phyloP scores from a whole-genome alignment of 2,113 vertebrate genomes.

The Colinus virginianus region DNA sequence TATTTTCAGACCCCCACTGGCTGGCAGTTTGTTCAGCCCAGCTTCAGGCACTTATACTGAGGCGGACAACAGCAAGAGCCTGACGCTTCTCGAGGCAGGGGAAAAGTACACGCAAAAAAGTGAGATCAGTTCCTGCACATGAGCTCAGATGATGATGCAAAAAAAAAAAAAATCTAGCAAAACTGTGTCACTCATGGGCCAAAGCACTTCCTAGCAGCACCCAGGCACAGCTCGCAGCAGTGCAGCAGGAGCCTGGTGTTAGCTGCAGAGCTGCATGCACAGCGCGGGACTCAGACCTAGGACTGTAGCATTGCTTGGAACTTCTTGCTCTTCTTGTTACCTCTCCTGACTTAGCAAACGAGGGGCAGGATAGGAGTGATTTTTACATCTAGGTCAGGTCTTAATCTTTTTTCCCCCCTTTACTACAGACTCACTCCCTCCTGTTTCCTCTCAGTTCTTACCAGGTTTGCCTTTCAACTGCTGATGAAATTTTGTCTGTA shows the following conservation, averaged over 20 bases:
- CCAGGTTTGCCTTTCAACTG: background rate
- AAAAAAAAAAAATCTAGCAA: background rate
- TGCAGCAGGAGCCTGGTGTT: background rate
- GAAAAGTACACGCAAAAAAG: background rate
- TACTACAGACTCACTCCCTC: background rate
- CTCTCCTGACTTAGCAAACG: background rate
- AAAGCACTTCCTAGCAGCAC: background rate
- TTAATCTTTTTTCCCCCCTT: background rate
- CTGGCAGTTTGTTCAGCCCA: background rate
- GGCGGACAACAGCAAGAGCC: background rate
- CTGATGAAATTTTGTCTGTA: background rate
- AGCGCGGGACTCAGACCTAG: background rate
- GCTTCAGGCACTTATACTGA: background rate
- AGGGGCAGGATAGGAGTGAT: background rate
- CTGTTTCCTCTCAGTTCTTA: background rate
- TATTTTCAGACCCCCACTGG: constrained; percentile 22
- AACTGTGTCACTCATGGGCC: background rate
- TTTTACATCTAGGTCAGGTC: constrained; percentile 32
- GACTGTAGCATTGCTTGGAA: background rate
- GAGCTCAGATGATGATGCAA: background rate
- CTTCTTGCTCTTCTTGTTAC: background rate
- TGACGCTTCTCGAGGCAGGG: background rate
- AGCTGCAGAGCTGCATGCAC: background rate
- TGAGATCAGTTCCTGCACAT: background rate
- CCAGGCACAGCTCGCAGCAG: background rate